Percentiles rank a stretch among this genome's conserved stretches.
phyloP scores from a whole-genome alignment of 2,888 invertebrate species.

The Cynaeus angustus region DNA sequence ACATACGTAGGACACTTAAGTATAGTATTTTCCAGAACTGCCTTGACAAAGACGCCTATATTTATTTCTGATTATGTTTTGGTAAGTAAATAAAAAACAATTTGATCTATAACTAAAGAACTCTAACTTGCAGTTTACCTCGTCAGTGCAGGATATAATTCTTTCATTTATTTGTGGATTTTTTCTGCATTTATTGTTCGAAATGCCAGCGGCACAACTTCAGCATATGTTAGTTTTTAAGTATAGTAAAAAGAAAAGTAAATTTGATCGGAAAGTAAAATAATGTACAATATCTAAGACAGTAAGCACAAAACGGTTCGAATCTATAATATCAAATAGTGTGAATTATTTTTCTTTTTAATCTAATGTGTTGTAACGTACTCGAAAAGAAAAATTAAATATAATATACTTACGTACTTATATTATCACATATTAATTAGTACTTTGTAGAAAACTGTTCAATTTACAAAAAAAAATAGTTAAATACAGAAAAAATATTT shows the following conservation, averaged over 20 bases:
- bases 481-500: too few relatives aligned
- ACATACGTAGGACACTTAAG: slow-evolving; percentile 56
- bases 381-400: too few relatives aligned
- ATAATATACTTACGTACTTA: too few relatives aligned
- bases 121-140: slow-evolving; percentile 52
- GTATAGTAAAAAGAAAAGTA: background rate
- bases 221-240: slow-evolving; percentile 53
- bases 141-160: slow-evolving; percentile 56
- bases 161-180: slow-evolving; percentile 58
- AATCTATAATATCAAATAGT: too few relatives aligned
- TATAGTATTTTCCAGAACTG: slow-evolving; percentile 57
- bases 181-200: slow-evolving; percentile 57
- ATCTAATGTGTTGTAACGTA: too few relatives aligned
- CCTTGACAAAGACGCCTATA: slow-evolving; percentile 52
- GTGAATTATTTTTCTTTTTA: too few relatives aligned
- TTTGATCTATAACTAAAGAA: background rate
- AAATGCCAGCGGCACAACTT: slow-evolving; percentile 57
- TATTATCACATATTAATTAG: too few relatives aligned
- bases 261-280: background rate
- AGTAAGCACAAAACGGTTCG: background rate
- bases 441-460: too few relatives aligned
- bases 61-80: slow-evolving; percentile 58
- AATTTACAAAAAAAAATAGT: too few relatives aligned
- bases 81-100: slow-evolving; percentile 51
- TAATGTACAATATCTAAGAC: background rate